These are phyloP conservation scores for Temnothorax ravouxi DNA, from an alignment of 2,888 invertebrate species.

Conservation along the genomic window DNA sequence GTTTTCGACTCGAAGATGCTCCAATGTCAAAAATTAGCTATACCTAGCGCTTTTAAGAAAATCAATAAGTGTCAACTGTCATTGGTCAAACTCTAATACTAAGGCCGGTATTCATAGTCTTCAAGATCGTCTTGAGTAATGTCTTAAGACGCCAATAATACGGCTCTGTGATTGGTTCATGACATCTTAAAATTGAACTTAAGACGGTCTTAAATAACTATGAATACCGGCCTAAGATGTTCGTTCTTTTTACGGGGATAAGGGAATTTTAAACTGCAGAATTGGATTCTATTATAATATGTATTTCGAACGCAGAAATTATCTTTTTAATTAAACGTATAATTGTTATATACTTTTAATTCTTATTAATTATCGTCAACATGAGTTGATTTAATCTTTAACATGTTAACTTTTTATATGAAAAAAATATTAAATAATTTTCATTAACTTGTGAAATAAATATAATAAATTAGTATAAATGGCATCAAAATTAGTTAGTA, in stretches of 20 bases:
- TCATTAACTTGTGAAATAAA: neutral
- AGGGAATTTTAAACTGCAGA: neutral
- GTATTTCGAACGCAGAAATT: neutral
- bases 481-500: neutral
- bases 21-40: constrained; percentile 26
- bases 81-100: neutral
- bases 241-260: neutral
- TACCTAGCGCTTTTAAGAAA: constrained; percentile 14
- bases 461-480: neutral
- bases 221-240: neutral
- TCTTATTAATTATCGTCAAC: neutral
- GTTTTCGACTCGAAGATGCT: constrained; percentile 46
- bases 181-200: too few relatives aligned
- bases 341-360: neutral
- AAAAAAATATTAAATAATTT: neutral
- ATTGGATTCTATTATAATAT: neutral
- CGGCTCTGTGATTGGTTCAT: too few relatives aligned
- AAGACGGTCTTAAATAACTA: too few relatives aligned
- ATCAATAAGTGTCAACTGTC: constrained; percentile 12
- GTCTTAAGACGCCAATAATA: too few relatives aligned
- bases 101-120: too few relatives aligned
- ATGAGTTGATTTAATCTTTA: neutral
- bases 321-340: neutral
- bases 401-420: neutral
- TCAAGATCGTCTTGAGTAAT: too few relatives aligned